Evolutionary conservation across 2,113 vertebrate genomes (phyloP), one percentile per base, ranked within the genome.

Genomic region (Ptychochromis oligacanthus): DNA sequence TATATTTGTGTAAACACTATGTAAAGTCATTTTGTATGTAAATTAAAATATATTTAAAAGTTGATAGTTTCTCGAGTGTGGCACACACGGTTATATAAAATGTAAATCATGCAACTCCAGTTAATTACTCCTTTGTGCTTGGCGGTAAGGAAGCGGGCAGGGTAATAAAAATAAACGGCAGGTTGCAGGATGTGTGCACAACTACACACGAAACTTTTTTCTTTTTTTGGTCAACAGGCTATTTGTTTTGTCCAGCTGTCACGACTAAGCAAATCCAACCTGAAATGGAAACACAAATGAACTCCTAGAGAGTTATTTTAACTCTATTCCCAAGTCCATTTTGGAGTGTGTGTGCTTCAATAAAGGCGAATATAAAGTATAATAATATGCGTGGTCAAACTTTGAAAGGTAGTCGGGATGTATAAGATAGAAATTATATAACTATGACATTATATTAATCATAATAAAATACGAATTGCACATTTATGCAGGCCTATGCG

Each of bases 331-430:
- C 52, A 31, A 61, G 43, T 4, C 13, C 12, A 10, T 40, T 11
- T 40, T 7, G 5, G 13, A 12, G 62, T 18, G 38, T 11, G 40
- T 20, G 24, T 70, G 17, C 40, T 18, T 8, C 26, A 7, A 31
- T 4, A 67, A 67, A 46, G 62, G 64, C 26, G 17, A 49, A 26
- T 67, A 40, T 46, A 40, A 11, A 0, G 10, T 28, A 11, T 40
- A 2, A n/a, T 1, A 61, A 61, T 46, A 46, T 5, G 22, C 5
- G 17, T 26, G 3, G 64, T 67, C 40, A 49, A 40, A 26, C 14
- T 26, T 15, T 46, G 40, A 46, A 67, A 18, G 5, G 0, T 7
- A 67, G 61, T 0, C 22, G 22, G n/a, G 20, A 31, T 24, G 22
- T 64, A 40, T 9, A 67, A 64, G 40, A n/a, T 17, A 61, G 18